Base-by-base conservation (phyloP, 2,888 invertebrate genomes). In the Synergus itoensis region DNA sequence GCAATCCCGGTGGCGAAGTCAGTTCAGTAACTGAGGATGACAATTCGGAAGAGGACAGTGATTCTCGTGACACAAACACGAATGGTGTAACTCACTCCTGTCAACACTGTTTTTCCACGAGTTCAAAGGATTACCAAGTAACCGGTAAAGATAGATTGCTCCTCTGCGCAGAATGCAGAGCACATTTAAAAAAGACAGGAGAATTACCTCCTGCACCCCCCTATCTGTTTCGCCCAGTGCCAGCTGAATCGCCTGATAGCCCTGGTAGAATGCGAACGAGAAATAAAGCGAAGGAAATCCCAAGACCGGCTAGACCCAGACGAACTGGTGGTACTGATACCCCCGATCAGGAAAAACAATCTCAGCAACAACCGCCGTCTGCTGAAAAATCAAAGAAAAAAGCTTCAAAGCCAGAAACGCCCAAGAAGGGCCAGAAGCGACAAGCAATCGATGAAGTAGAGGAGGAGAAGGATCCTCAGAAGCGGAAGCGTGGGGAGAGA, bases 31-130 rank as follows among this genome's bases (percentile, higher is more conserved):
- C 96, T 77, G 97, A 97, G 92, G 97, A 97, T 94, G 98, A 98
- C 92, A 97, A 97, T 93, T 98, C 98, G 84, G 98, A 98, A 91
- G 98, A 98, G 92, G 98, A 98, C 92, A 98, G 98, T 92, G 98
- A 98, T 93, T 98, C 97, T 80, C 95, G 98, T 90, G 97, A 98
- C 89, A 95, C 97, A 87, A 92, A 92, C 76, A 91, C 92, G 4
- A 91, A 92, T 87, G 92, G 92, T 21, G 87, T 88, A 64, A 81
- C 85, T 14, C 93, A 93, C 82, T 93, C 93, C 43, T 97, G 97
- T 88, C 95, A 95, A 83, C 96, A 96, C 90, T 97, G 97, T 90
- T 95, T 95, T 87, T 94, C 95, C 4, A 95, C 95, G 81, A 95
- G 95, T 40, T 92, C 92, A 7, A 92, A 92, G 78, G 92, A 92